Evolutionary conservation across 2,797 vertebrate species (phyloP), one percentile per base, ranked within the genome.

Genomic region (Halcyon badia): DNA sequence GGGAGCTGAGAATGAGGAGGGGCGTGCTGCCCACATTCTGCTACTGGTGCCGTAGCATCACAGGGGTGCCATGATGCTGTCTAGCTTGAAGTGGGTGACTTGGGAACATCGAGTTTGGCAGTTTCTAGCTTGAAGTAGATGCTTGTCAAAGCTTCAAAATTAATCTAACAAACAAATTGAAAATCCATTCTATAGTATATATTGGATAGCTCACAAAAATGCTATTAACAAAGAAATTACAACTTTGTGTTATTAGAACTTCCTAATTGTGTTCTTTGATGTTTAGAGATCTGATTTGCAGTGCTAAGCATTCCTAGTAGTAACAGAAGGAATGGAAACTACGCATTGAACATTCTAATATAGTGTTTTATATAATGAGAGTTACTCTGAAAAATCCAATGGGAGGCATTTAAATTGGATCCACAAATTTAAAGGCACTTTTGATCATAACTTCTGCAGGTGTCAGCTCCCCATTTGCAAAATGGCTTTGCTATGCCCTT

Each of bases 401-500:
- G 51, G 54, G 73, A 91, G 15, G 46, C 30, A 33, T 83, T 76
- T 56, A 48, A 58, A 35, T 91, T 44, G 35, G 35, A 83, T 64
- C 24, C 69, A 62, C 39, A 70, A 82, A 83, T 87, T 54, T 77
- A 91, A 94, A 93, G 30, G 5, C 51, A 39, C 8, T 91, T 95
- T 60, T 78, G 64, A 41, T 64, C 42, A 5, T 57, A 80, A 83
- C 15, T 87, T 77, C 39, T 89, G 68, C 56, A 85, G 68, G 35
- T 83, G 46, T 73, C 71, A 87, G 54, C n/a, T 83, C 28, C 33
- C 31, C 10, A 6, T 70, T 66, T 89, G 15, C n/a, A 42, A 54
- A 94, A 72, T 14, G 9, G 2, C 16, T 79, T 10, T 76, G 30
- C 39, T 61, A 10, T 9, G 12, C 5, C 39, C 25, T 80, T 30